A percentile compares a stretch with the other conserved stretches of the same genome.
Conservation (phyloP, 2,797 vertebrate species). For the Oryzias dopingdopingensis region DNA sequence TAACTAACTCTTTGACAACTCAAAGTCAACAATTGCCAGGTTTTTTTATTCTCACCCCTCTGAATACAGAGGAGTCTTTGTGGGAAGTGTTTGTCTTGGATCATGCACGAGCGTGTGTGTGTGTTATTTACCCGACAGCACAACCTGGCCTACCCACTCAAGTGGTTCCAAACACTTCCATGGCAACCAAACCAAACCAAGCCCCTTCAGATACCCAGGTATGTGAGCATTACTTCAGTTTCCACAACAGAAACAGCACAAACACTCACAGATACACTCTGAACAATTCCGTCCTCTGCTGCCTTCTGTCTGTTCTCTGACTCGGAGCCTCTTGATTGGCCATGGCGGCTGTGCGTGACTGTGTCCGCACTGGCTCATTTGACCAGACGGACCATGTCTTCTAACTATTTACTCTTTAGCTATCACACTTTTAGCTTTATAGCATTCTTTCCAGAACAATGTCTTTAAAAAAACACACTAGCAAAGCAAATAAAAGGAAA, state of each 20-base stretch:
- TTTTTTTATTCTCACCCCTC: slow-evolving; percentile 17
- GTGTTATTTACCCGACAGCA: slow-evolving; percentile 53
- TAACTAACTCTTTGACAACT: slow-evolving; percentile 31
- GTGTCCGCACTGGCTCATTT: slow-evolving; percentile 53
- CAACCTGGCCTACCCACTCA: slow-evolving; percentile 27
- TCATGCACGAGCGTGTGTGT: slow-evolving; percentile 16
- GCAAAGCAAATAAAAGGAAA: slow-evolving; percentile 21
- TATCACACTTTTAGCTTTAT: slow-evolving; percentile 11
- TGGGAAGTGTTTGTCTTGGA: slow-evolving; percentile 8
- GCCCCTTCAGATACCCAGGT: slow-evolving; percentile 57
- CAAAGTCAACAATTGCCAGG: slow-evolving; percentile 45
- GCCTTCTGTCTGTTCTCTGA: slow-evolving; percentile 54
- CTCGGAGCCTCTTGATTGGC: slow-evolving; percentile 47
- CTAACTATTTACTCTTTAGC: slow-evolving; percentile 38
- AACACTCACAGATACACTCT: slow-evolving; percentile 19
- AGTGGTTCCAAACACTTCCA: slow-evolving; percentile 67
- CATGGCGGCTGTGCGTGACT: slow-evolving; percentile 55
- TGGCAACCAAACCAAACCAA: slow-evolving; percentile 64
- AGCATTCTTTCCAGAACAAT: not conserved
- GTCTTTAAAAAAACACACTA: slow-evolving; percentile 10
- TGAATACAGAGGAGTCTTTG: slow-evolving; percentile 22
- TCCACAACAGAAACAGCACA: slow-evolving; percentile 62
- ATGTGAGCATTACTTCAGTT: slow-evolving; percentile 57
- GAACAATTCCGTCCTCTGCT: slow-evolving; percentile 20
- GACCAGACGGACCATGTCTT: slow-evolving; percentile 55